Base-by-base conservation (phyloP, 2,113 vertebrate species). In the Sorex fumeus region DNA sequence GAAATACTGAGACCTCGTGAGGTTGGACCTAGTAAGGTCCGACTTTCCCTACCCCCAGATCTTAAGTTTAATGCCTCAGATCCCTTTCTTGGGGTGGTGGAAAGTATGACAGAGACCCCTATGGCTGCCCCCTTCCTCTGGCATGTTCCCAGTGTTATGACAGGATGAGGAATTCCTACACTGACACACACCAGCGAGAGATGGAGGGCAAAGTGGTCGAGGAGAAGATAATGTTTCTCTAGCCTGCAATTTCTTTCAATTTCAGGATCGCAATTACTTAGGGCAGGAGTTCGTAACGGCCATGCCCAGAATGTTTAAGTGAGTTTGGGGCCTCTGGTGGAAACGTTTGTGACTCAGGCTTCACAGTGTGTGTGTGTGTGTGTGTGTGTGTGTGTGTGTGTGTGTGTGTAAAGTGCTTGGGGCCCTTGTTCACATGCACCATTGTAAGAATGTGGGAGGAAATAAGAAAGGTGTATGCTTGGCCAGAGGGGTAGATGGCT, bases 171-270 rank as follows among this genome's bases (percentile, higher is more conserved):
- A 71, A 53, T 74, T 72, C 92, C 7, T 0, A 3, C 21, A 72
- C 91, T 86, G 90, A 88, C 81, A 94, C 75, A 91, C 50, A 40
- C 23, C 62, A 67, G 90, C 8, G 1, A 53, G 85, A 77, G 79
- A 84, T 25, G 32, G 57, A 94, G 87, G 80, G 64, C 1, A 0
- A 47, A 74, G 79, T 69, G 27, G 32, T 81, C 36, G 76, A 91
- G 36, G 60, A 87, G 84, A 89, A 91, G 92, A 95, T 87, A 88
- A 95, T 95, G 95, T 96, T 97, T 95, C 93, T 96, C 80, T 88
- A 94, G 95, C 86, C 88, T 93, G 83, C 67, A 94, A 92, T 96
- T 96, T 95, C 90, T 95, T 96, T 95, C 94, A 74, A 92, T 97
- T 96, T 95, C 94, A 96, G 90, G 76, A 92, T 89, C 5, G 23